Conservation (phyloP, 2,888 invertebrate genomes). For the Chrysolina haemoptera region DNA sequence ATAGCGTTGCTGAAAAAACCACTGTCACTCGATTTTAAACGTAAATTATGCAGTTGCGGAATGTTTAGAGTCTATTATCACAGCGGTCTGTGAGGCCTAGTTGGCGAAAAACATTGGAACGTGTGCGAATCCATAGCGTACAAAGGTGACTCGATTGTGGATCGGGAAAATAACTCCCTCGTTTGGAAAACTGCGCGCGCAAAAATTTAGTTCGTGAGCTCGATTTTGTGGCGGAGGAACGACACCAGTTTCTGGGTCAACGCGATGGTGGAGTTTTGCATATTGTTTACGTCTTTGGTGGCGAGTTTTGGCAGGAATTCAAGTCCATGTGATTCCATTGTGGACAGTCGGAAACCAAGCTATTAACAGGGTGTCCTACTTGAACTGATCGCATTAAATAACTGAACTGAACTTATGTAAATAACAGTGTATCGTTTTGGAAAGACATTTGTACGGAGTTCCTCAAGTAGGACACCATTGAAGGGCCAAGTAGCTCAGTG, state of each 20-base stretch:
- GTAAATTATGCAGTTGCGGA: slow-evolving; percentile 30
- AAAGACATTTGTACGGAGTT: too few species aligned
- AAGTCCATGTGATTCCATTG: not conserved
- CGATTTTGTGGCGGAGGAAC: slow-evolving; percentile 1
- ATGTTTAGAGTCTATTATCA: slow-evolving; percentile 41
- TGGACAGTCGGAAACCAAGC: not conserved
- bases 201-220: slow-evolving; percentile 31
- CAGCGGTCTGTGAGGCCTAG: slow-evolving; percentile 38
- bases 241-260: slow-evolving; percentile 1
- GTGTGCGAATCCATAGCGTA: slow-evolving; percentile 48
- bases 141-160: slow-evolving; percentile 48
- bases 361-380: not conserved
- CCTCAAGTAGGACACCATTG: too few species aligned
- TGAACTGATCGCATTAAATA: too few species aligned
- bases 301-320: slow-evolving; percentile 19
- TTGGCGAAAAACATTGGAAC: slow-evolving; percentile 39
- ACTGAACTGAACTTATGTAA: too few species aligned
- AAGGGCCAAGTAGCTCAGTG: too few species aligned
- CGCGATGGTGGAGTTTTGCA: not conserved
- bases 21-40: slow-evolving; percentile 39
- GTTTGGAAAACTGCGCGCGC: slow-evolving; percentile 39
- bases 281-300: slow-evolving; percentile 14
- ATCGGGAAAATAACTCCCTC: slow-evolving; percentile 45
- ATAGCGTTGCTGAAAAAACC: slow-evolving; percentile 29
- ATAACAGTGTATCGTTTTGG: too few species aligned